Evolutionary conservation across 2,888 invertebrate genomes (phyloP).

Genomic region (Nesidiocoris tenuis): DNA sequence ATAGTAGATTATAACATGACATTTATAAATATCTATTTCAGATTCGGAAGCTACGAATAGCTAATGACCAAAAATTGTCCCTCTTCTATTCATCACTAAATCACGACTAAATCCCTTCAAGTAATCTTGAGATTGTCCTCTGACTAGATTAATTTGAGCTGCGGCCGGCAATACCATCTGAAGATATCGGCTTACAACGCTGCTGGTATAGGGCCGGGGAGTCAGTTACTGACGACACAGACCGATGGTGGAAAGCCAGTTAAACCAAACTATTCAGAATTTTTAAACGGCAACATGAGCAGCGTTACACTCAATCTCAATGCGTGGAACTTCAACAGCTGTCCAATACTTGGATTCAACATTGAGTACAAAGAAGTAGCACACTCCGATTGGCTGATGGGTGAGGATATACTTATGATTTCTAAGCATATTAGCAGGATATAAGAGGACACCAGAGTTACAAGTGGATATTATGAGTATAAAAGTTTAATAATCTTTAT

Average conservation of each 20-base stretch:
- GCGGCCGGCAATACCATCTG: constrained; percentile 53
- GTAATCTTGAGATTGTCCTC: no score
- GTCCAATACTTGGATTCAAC: constrained; percentile 53
- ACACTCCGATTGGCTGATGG: constrained; percentile 53
- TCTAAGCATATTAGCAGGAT: no score
- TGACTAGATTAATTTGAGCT: constrained; percentile 49
- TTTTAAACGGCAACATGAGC: constrained; percentile 53
- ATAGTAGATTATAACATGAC: no score
- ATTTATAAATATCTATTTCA: no score
- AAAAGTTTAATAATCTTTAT: no score
- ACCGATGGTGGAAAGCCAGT: constrained; percentile 53
- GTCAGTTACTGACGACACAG: constrained; percentile 52
- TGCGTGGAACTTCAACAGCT: constrained; percentile 53
- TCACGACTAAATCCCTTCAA: no score
- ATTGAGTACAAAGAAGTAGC: constrained; percentile 53
- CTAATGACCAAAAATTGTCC: no score
- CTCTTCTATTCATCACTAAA: no score
- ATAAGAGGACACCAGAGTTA: no score
- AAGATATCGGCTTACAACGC: constrained; percentile 52
- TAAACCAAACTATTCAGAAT: constrained; percentile 52
- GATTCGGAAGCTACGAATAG: no score
- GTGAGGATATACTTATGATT: constrained; percentile 47
- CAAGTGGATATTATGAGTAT: no score
- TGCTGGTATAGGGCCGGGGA: constrained; percentile 53
- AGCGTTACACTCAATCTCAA: constrained; percentile 53